Conservation (phyloP, 2,888 invertebrate genomes). For the Watsonalla cultraria region DNA sequence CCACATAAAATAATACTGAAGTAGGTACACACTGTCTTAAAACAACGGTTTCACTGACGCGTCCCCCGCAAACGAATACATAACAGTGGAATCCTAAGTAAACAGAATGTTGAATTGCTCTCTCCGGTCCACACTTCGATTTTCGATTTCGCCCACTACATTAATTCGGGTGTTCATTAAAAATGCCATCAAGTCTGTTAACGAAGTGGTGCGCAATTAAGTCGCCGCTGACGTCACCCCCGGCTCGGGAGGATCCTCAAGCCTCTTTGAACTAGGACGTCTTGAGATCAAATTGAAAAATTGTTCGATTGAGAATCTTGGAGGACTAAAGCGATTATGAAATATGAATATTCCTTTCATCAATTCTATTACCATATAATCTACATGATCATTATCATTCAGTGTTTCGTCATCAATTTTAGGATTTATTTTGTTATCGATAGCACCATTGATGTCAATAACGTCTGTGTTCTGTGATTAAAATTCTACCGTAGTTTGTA, state of each 20-base stretch:
- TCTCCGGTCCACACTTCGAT: conserved; percentile 60
- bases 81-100: conserved; percentile 66
- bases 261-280: conserved; percentile 48
- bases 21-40: conserved; percentile 25
- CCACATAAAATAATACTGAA: conserved; percentile 6
- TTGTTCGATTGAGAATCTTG: conserved; percentile 55
- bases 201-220: conserved; percentile 78
- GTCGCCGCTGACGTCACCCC: conserved; percentile 75
- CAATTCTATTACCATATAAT: not conserved
- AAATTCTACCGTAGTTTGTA: too few relatives aligned
- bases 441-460: too few relatives aligned
- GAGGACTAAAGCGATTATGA: conserved; percentile 7
- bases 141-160: conserved; percentile 76
- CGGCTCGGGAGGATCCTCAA: conserved; percentile 43
- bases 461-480: too few relatives aligned
- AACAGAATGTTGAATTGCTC: conserved; percentile 55
- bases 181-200: conserved; percentile 78
- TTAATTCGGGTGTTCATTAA: conserved; percentile 78
- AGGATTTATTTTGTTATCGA: too few relatives aligned
- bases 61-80: conserved; percentile 29
- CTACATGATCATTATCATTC: not conserved
- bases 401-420: too few relatives aligned
- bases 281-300: conserved; percentile 68
- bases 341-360: not conserved
- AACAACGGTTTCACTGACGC: conserved; percentile 2